Conservation (phyloP, 23 tunicate species). For the Halocynthia roretzi region DNA sequence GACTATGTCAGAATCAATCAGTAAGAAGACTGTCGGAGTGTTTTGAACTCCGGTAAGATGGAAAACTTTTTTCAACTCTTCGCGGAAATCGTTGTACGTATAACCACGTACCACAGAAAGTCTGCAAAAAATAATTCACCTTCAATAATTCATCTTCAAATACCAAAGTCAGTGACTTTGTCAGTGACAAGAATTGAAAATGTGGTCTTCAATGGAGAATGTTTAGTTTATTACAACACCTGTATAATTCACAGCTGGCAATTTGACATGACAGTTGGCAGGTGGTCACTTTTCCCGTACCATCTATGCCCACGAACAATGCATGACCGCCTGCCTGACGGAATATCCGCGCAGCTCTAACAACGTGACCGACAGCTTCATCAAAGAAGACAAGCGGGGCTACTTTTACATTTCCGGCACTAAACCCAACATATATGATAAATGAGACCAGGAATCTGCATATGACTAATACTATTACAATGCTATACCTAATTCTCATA, state of each 20-base stretch:
- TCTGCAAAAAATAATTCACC: slow-evolving; percentile 24
- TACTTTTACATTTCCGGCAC: slow-evolving; percentile 49
- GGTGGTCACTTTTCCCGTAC: slow-evolving; percentile 82
- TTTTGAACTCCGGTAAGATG: slow-evolving; percentile 60
- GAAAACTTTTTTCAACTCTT: slow-evolving; percentile 82
- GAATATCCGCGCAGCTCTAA: slow-evolving; percentile 76
- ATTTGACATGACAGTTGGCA: slow-evolving; percentile 83
- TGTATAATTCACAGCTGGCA: slow-evolving; percentile 73
- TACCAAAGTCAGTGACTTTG: neutral
- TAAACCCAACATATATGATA: slow-evolving; percentile 13
- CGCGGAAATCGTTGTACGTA: slow-evolving; percentile 71
- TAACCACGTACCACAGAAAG: slow-evolving; percentile 77
- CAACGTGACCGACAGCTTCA: slow-evolving; percentile 84
- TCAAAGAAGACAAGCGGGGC: slow-evolving; percentile 86
- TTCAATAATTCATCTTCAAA: neutral
- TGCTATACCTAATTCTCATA: slow-evolving; percentile 62
- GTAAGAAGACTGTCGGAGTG: slow-evolving; percentile 58
- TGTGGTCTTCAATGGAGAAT: neutral
- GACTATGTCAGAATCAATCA: slow-evolving; percentile 91
- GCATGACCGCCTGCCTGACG: slow-evolving; percentile 77
- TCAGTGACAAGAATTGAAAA: neutral
- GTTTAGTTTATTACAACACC: slow-evolving; percentile 21
- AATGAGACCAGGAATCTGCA: neutral
- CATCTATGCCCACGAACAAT: slow-evolving; percentile 86
- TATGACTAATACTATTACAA: neutral